Percentiles rank a stretch among this genome's conserved stretches.
Conservation (phyloP, 92 coral and sea anemone genomes). For the Parazoanthus darwini region DNA sequence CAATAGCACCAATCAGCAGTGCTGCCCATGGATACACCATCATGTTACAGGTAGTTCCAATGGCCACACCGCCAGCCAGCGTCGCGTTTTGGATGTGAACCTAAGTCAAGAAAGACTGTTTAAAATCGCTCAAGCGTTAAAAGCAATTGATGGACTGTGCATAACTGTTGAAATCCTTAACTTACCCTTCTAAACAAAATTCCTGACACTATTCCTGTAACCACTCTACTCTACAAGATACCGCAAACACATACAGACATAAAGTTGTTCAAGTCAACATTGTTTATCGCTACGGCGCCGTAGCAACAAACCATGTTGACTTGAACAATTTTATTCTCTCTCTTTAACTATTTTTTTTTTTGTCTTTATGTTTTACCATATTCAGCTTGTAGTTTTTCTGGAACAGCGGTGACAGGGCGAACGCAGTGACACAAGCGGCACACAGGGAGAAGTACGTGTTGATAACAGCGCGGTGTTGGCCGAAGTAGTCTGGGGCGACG, state of each 20-base stretch:
- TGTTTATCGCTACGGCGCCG: no score
- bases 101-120: constrained; percentile 28
- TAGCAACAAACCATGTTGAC: no score
- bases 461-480: constrained; percentile 80
- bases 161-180: no score
- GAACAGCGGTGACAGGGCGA: constrained; percentile 68
- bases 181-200: background rate
- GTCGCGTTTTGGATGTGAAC: constrained; percentile 82
- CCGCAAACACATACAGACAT: background rate
- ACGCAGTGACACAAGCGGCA: constrained; percentile 76
- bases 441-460: constrained; percentile 82
- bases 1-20: constrained; percentile 70
- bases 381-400: constrained; percentile 67
- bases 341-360: no score
- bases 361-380: background rate
- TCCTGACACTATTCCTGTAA: background rate
- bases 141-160: background rate
- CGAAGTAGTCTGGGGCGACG: constrained; percentile 52
- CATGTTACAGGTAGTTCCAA: constrained; percentile 78
- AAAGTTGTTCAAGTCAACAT: no score
- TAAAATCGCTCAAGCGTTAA: background rate
- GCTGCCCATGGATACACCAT: constrained; percentile 81
- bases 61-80: constrained; percentile 84
- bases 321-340: no score
- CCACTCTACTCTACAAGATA: background rate